Percentiles rank a stretch among this genome's conserved stretches.
These are phyloP conservation scores for Callosobruchus maculatus DNA, from an alignment of 2,888 invertebrate species.

Conservation along the genomic window DNA sequence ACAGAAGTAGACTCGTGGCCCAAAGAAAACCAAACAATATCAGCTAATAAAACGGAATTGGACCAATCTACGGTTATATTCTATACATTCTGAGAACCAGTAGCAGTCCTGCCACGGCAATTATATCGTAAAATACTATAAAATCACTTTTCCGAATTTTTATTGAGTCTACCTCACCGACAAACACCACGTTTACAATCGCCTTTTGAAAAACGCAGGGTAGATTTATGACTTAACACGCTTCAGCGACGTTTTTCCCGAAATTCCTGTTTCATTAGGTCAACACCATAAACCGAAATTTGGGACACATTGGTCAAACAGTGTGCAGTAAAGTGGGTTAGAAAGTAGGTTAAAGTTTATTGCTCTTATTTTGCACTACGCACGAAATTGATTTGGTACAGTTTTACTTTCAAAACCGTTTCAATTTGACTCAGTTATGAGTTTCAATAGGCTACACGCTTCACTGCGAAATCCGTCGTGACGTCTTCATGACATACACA, in stretches of 20 bases:
- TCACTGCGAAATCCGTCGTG: no score
- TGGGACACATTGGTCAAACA: constrained; percentile 32
- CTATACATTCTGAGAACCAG: constrained; percentile 19
- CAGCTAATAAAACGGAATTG: constrained; percentile 6
- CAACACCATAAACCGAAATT: constrained; percentile 39
- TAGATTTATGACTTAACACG: constrained; percentile 30
- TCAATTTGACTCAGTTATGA: constrained; percentile 9
- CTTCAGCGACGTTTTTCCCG: constrained; percentile 31
- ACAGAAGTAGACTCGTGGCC: constrained; percentile 26
- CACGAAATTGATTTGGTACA: constrained; percentile 26
- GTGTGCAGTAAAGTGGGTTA: constrained; percentile 28
- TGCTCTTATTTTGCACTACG: constrained; percentile 17
- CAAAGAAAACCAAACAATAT: background rate
- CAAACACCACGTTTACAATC: constrained; percentile 25
- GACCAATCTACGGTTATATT: constrained; percentile 9
- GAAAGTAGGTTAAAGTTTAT: constrained; percentile 35
- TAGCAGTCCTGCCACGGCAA: constrained; percentile 23
- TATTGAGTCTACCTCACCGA: constrained; percentile 23
- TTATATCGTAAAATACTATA: constrained; percentile 35
- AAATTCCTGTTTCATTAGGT: constrained; percentile 37
- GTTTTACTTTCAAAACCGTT: constrained; percentile 24
- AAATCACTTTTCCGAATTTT: constrained; percentile 31
- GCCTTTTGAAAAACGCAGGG: constrained; percentile 17
- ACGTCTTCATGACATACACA: background rate
- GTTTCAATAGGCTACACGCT: background rate